Conservation (phyloP, 2,797 vertebrate genomes). For the Rousettus madagascariensis region DNA sequence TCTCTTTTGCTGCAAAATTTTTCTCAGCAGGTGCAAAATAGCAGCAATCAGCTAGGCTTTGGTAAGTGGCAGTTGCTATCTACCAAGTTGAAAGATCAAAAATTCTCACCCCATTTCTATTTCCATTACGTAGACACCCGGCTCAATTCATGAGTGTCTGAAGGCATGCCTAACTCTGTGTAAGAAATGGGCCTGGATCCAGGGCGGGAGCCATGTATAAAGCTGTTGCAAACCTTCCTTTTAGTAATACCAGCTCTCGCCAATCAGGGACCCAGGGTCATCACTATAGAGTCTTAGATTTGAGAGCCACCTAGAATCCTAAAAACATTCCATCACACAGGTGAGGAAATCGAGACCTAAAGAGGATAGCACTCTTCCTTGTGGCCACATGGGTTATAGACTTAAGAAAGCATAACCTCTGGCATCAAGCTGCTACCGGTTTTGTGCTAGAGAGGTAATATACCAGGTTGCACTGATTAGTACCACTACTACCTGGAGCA, state of each 20-base stretch:
- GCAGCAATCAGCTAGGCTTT: constrained; percentile 79
- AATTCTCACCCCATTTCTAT: constrained; percentile 76
- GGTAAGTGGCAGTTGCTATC: constrained; percentile 75
- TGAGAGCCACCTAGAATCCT: not conserved
- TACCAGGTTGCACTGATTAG: not conserved
- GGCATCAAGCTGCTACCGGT: not conserved
- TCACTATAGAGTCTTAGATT: not conserved
- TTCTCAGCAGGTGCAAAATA: constrained; percentile 81
- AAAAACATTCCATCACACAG: not conserved
- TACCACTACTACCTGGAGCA: not conserved
- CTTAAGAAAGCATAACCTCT: not conserved
- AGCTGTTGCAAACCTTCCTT: constrained; percentile 3
- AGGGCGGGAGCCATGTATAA: not conserved
- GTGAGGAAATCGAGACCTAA: not conserved
- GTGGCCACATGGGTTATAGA: not conserved
- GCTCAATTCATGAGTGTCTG: constrained; percentile 53
- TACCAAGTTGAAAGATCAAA: constrained; percentile 80
- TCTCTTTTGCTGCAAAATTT: constrained; percentile 63
- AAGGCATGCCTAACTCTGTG: constrained; percentile 72
- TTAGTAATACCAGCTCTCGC: not conserved
- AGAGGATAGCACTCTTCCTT: not conserved
- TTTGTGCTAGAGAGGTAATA: not conserved
- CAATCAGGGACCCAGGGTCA: not conserved
- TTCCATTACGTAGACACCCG: constrained; percentile 60
- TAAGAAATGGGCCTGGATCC: constrained; percentile 65